Evolutionary conservation across 1,140 invertebrate genomes (phyloP).

Genomic region (Apis mellifera): DNA sequence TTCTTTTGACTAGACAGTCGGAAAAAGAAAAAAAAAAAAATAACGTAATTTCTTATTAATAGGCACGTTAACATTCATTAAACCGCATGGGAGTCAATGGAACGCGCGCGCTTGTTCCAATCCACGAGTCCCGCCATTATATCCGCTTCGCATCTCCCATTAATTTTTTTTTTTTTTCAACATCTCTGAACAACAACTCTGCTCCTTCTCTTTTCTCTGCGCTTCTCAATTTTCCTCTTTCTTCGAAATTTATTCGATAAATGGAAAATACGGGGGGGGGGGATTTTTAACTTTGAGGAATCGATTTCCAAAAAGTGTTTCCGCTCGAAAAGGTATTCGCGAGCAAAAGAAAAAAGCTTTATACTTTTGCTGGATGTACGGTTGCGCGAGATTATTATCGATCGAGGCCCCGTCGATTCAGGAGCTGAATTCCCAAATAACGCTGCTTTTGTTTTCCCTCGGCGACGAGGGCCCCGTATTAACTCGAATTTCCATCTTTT

Average conservation of each 20-base stretch:
- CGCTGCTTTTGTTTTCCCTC: constrained; percentile 47
- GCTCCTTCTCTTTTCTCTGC: no score
- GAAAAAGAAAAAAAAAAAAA: no score
- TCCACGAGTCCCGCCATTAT: neutral
- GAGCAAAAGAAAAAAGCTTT: constrained; percentile 38
- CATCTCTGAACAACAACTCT: neutral
- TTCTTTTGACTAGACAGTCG: constrained; percentile 2
- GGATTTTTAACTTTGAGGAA: neutral
- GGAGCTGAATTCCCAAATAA: constrained; percentile 56
- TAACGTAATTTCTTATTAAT: constrained; percentile 15
- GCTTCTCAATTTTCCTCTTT: no score
- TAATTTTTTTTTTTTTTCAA: neutral
- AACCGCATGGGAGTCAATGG: neutral
- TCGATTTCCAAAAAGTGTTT: constrained; percentile 11
- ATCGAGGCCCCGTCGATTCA: constrained; percentile 46
- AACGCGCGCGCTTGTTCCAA: neutral
- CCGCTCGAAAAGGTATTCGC: neutral
- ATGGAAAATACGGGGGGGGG: no score
- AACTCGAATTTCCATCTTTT: constrained; percentile 30
- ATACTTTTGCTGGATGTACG: constrained; percentile 28
- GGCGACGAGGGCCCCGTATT: neutral
- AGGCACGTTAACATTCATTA: constrained; percentile 7
- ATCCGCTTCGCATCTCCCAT: neutral
- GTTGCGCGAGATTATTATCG: constrained; percentile 58
- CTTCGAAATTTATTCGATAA: no score